Base-by-base conservation (phyloP, 2,113 vertebrate genomes). In the Vulpes lagopus region DNA sequence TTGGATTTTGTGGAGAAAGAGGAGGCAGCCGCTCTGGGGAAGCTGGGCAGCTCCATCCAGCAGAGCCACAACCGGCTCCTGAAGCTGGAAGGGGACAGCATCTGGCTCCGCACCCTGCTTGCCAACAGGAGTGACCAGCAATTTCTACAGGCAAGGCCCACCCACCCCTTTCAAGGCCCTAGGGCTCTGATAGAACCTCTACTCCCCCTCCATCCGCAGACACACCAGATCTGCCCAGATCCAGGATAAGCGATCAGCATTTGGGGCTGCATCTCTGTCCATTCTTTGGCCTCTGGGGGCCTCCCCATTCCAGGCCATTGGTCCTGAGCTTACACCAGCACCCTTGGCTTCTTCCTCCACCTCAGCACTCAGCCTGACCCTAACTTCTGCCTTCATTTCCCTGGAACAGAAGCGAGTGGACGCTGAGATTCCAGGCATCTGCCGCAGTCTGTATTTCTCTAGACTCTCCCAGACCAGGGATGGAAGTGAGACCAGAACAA, bases 1-100 rank as follows among this genome's bases (percentile, higher is more conserved):
- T 55, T 98, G 76, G 97, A 97, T 51, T 98, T 98, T 14, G 69
- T 98, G 43, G 96, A 96, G n/a, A 96, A 95, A 51, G 98, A 98
- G 86, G 98, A 98, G 87, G 84, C 85, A 0, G 32, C n/a, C 0
- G 97, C 97, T 35, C 89, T 98, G 62, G 88, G 88, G 38, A 97
- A 94, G 86, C 92, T 98, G 81, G 95, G 94, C 16, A 88, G 93
- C 86, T 97, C 97, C 87, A 93, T 98, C 62, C 97, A 97, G 94
- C 96, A 96, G 74, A 98, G 96, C 82, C 97, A 97, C 86, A 81
- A 27, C n/a, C 80, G 71, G 49, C 95, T 97, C 5, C 88, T 85
- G 25, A 94, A 95, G 43, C 91, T 98, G 79, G 97, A 96, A 9
- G 94, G 83, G 23, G 95, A 92, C 71, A 98, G 89, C 14, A 4